These are phyloP conservation scores for Lateolabrax maculatus DNA, from an alignment of 2,797 vertebrate species.

Conservation along the genomic window DNA sequence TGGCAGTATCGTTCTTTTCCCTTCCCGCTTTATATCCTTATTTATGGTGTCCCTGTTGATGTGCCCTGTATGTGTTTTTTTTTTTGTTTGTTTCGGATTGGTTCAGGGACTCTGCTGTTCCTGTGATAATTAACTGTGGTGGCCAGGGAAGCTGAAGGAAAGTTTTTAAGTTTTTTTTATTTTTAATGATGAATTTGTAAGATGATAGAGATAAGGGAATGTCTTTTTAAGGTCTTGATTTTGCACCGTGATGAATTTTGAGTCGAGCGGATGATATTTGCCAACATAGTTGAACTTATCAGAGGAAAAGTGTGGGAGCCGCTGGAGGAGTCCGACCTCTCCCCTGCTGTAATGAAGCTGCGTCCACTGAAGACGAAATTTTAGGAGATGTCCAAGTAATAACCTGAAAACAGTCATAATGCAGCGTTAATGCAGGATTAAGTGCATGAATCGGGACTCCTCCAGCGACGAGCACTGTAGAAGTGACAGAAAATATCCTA, in stretches of 20 bases:
- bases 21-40: slow-evolving; percentile 36
- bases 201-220: slow-evolving; percentile 72
- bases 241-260: slow-evolving; percentile 63
- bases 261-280: slow-evolving; percentile 43
- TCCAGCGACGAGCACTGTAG: slow-evolving; percentile 25
- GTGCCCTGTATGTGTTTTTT: slow-evolving; percentile 58
- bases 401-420: background rate
- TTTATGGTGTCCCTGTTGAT: slow-evolving; percentile 69
- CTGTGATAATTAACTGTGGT: slow-evolving; percentile 42
- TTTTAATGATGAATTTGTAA: slow-evolving; percentile 30
- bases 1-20: slow-evolving; percentile 64
- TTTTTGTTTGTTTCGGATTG: slow-evolving; percentile 33
- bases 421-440: slow-evolving; percentile 36
- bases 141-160: slow-evolving; percentile 50
- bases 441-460: slow-evolving; percentile 11
- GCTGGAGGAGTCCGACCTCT: slow-evolving; percentile 45
- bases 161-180: background rate
- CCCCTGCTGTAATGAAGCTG: slow-evolving; percentile 35
- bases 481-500: slow-evolving; percentile 61
- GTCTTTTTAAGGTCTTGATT: slow-evolving; percentile 69
- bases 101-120: slow-evolving; percentile 53
- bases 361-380: background rate
- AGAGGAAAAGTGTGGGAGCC: slow-evolving; percentile 42
- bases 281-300: slow-evolving; percentile 60
- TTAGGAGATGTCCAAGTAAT: background rate